Evolutionary conservation across 1,140 invertebrate species (phyloP), one percentile per base, ranked within the genome.

Genomic region (Spodoptera frugiperda): DNA sequence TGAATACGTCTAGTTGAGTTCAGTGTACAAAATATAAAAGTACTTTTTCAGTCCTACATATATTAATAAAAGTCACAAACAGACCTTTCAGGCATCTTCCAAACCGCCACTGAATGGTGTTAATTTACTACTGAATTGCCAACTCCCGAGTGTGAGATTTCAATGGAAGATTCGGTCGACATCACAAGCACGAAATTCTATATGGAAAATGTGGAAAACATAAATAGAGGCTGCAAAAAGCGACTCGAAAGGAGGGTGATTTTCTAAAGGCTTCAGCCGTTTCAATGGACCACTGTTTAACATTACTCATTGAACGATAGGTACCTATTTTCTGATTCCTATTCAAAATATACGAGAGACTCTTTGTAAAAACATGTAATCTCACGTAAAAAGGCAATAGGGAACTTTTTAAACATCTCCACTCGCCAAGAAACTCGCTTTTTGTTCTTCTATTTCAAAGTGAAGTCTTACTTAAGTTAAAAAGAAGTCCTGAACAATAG

Each of bases 121-220:
- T 91, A 91, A 91, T 92, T 91, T 91, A 86, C 82, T 85, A 81
- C 77, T 87, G 86, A 87, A 90, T 85, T 85, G 84, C 82, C 83
- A 87, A 85, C 83, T 87, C 82, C 84, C 84, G 84, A 84, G 86
- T 88, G 84, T 87, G 84, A 84, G 82, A 81, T 77, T 84, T 91
- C 82, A 91, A 90, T 89, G 84, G 83, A 63, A 85, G 81, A 87
- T 86, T 88, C 82, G 84, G 82, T 82, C 86, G 85, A 87, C 81
- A 80, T 82, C 79, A 82, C 82, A 84, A 84, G 80, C 81, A 77
- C 83, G 72, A 87, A 88, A 90, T 92, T 91, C 82, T 92, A 88
- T 91, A 92, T 91, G 89, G 91, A 90, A 92, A 92, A 91, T 89
- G 89, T 91, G 86, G 85, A 86, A 88, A 90, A 87, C 82, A 88